A percentile compares a stretch with the other conserved stretches of the same genome.
phyloP scores from a whole-genome alignment of 2,113 vertebrate genomes.

The Pyrgilauda ruficollis region DNA sequence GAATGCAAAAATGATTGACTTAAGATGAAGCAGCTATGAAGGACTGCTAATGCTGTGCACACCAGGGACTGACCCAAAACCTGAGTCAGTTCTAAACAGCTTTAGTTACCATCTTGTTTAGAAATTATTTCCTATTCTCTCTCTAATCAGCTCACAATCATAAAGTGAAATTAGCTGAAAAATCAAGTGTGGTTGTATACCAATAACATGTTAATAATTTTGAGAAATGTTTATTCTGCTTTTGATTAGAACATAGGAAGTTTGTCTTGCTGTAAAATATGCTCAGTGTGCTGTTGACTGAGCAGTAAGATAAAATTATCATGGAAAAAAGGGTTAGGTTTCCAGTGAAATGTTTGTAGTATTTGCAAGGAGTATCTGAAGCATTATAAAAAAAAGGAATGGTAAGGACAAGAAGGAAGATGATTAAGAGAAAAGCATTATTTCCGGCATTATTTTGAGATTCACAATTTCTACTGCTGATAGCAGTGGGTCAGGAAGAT shows the following conservation, averaged over 20 bases:
- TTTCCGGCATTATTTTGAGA: neutral
- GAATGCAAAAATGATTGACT: neutral
- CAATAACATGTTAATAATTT: neutral
- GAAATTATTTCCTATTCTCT: neutral
- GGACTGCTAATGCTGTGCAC: fast-evolving
- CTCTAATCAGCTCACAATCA: neutral
- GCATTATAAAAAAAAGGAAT: neutral
- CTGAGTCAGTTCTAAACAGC: neutral
- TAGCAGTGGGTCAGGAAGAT: neutral
- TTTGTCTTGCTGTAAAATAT: neutral
- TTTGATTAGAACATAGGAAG: neutral
- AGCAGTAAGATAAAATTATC: neutral
- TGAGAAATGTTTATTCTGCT: neutral
- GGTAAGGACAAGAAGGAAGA: neutral
- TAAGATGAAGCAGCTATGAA: neutral
- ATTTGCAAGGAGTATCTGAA: neutral
- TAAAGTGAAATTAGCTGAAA: neutral
- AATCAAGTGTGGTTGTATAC: neutral
- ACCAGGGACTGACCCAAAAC: neutral
- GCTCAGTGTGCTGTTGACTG: neutral
- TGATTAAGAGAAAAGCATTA: neutral
- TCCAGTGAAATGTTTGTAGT: neutral
- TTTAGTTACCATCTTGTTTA: neutral
- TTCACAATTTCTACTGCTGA: neutral
- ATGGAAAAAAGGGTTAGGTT: neutral